Percentiles rank a stretch among this genome's conserved stretches.
phyloP scores from a whole-genome alignment of 2,888 invertebrate species.

The Galeopsomyia nigrocyanea region DNA sequence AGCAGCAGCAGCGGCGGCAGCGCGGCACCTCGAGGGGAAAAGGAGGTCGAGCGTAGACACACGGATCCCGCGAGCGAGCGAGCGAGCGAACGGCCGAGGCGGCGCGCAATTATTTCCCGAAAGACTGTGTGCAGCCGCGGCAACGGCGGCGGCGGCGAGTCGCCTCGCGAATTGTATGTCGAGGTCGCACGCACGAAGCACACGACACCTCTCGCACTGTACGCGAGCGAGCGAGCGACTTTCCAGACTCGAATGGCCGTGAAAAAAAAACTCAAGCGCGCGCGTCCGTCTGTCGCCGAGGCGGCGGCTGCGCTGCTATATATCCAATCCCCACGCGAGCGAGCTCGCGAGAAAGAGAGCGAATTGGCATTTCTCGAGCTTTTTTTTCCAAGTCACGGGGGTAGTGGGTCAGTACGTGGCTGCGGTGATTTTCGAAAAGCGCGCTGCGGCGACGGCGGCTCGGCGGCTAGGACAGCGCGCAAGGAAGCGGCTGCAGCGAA shows the following conservation, averaged over 20 bases:
- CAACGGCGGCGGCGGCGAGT: conserved; percentile 33
- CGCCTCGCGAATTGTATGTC: conserved; percentile 49
- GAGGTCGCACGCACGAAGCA: conserved; percentile 39
- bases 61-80: conserved; percentile 20
- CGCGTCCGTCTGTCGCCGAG: neutral
- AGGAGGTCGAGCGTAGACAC: conserved; percentile 47
- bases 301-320: conserved; percentile 4
- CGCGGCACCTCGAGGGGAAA: conserved; percentile 27
- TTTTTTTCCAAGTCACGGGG: conserved; percentile 61
- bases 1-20: conserved; percentile 29
- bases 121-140: conserved; percentile 24
- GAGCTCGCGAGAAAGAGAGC: neutral
- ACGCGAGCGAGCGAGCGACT: conserved; percentile 22
- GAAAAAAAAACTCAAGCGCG: conserved; percentile 26
- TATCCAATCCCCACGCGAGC: neutral
- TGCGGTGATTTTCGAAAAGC: conserved; percentile 54
- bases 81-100: conserved; percentile 23
- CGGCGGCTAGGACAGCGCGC: neutral
- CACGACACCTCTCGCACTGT: neutral
- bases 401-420: conserved; percentile 60
- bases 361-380: too few relatives aligned
- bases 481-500: neutral
- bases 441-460: conserved; percentile 5
- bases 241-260: conserved; percentile 34
- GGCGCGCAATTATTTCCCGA: conserved; percentile 47